These are phyloP conservation scores for Anas platyrhynchos DNA, from an alignment of 2,113 vertebrate species.

Conservation along the genomic window DNA sequence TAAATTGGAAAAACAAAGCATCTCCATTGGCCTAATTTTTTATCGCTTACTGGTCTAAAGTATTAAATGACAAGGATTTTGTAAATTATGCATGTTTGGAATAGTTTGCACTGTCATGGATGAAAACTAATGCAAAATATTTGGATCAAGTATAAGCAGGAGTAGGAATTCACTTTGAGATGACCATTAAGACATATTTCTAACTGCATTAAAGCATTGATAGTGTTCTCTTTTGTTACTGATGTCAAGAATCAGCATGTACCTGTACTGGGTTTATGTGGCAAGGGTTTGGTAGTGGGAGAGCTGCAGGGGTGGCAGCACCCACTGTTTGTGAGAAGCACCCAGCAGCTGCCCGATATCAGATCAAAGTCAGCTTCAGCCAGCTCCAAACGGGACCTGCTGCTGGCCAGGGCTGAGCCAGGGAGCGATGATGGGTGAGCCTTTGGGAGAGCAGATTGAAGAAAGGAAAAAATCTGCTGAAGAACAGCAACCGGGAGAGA, in stretches of 20 bases:
- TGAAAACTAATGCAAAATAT: not conserved
- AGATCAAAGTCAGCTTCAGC: no score
- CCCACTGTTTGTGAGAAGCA: no score
- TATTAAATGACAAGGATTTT: not conserved
- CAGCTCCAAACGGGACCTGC: no score
- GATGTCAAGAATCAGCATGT: not conserved
- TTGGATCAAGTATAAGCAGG: not conserved
- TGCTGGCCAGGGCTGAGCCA: no score
- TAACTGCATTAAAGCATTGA: not conserved
- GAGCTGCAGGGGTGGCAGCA: no score
- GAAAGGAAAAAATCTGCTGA: no score
- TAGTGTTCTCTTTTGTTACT: not conserved
- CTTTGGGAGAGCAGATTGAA: no score
- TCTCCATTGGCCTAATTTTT: not conserved
- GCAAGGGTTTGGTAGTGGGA: no score
- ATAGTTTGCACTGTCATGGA: not conserved
- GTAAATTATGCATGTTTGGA: not conserved
- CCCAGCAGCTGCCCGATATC: no score
- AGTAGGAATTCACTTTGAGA: not conserved
- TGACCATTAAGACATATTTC: not conserved
- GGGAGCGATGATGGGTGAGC: no score
- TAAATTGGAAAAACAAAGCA: not conserved
- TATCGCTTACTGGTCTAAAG: not conserved
- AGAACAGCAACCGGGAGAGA: no score
- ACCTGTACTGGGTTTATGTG: not conserved